phyloP scores from a whole-genome alignment of 2,113 vertebrate genomes.

The Pseudopodoces humilis region DNA sequence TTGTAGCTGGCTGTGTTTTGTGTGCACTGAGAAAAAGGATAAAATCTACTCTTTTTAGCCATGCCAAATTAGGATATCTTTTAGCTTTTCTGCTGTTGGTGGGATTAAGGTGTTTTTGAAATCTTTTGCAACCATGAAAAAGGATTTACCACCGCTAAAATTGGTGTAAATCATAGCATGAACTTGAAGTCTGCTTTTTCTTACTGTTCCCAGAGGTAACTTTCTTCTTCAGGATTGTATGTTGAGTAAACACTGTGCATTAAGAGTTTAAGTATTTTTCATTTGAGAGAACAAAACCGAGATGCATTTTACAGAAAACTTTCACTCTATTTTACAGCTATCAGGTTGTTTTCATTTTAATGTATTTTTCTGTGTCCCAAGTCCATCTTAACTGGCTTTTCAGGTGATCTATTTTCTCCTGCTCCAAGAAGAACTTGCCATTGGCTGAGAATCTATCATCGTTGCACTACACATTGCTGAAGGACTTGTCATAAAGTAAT shows the following conservation, averaged over 20 bases:
- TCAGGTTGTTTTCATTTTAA: not conserved
- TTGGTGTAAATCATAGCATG: not conserved
- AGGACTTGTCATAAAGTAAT: not conserved
- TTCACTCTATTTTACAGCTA: not conserved
- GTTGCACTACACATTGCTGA: not conserved
- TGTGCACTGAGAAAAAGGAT: not conserved
- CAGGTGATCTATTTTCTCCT: not conserved
- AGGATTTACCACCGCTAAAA: not conserved
- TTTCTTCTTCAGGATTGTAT: not conserved
- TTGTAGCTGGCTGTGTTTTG: not conserved
- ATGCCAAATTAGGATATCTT: not conserved
- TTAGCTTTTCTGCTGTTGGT: not conserved
- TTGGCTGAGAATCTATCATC: not conserved
- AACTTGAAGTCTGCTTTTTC: not conserved
- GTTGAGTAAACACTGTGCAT: not conserved
- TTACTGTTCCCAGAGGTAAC: not conserved
- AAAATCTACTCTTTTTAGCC: not conserved
- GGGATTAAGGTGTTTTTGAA: not conserved
- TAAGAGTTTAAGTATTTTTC: not conserved
- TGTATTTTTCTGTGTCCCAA: not conserved
- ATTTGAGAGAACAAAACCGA: not conserved
- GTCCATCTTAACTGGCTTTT: not conserved
- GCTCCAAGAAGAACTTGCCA: not conserved
- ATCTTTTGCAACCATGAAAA: not conserved
- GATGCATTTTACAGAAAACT: not conserved